phyloP scores from a whole-genome alignment of 2,888 invertebrate species.

The Tenodera sinensis region DNA sequence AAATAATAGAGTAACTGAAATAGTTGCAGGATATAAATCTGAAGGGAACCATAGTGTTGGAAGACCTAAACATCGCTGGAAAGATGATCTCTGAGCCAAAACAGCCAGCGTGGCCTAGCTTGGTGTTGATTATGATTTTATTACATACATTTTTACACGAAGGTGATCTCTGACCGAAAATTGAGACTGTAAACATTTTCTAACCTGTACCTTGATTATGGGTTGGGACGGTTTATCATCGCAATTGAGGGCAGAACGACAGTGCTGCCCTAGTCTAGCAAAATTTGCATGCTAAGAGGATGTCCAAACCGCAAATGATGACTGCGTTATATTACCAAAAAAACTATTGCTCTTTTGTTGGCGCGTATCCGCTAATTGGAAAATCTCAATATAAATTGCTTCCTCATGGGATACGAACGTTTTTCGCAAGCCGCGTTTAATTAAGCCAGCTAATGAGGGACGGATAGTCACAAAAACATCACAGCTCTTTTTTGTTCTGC shows the following conservation, averaged over 20 bases:
- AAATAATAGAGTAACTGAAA: too few relatives aligned
- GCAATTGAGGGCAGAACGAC: neutral
- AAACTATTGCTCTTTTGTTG: neutral
- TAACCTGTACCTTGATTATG: neutral
- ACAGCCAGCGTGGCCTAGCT: too few relatives aligned
- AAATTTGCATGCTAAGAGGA: neutral
- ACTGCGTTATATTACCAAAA: neutral
- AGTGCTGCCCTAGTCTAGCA: neutral
- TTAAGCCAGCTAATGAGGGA: neutral
- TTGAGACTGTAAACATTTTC: neutral
- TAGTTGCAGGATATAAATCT: too few relatives aligned
- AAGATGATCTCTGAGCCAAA: too few relatives aligned
- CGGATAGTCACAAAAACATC: neutral
- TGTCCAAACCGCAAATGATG: neutral
- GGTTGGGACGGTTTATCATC: neutral
- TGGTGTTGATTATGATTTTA: too few relatives aligned
- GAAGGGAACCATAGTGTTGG: too few relatives aligned
- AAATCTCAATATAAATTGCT: conserved; percentile 13
- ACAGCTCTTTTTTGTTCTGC: neutral
- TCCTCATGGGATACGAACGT: neutral
- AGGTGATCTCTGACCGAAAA: too few relatives aligned
- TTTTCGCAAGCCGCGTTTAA: neutral
- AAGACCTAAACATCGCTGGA: too few relatives aligned
- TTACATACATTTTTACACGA: too few relatives aligned
- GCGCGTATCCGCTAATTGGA: neutral